Percentiles rank a stretch among this genome's conserved stretches.
Conservation (phyloP, 1,140 invertebrate genomes). For the Meloidogyne floridensis region DNA sequence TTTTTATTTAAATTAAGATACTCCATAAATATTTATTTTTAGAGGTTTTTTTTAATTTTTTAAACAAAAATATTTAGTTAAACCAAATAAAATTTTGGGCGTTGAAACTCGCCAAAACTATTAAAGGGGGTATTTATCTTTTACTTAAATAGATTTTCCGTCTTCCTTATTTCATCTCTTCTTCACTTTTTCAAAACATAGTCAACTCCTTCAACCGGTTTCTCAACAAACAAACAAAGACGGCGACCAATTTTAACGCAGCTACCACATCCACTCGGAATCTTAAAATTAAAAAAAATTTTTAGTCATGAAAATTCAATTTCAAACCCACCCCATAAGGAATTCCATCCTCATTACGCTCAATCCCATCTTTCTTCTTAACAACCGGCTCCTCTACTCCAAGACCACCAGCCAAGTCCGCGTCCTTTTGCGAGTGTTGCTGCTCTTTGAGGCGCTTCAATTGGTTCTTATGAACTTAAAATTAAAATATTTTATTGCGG, state of each 20-base stretch:
- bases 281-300: background rate
- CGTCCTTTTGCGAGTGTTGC: constrained; percentile 57
- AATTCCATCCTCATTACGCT: background rate
- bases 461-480: constrained; percentile 57
- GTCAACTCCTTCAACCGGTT: background rate
- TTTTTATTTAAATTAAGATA: too few relatives aligned
- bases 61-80: too few relatives aligned
- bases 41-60: too few relatives aligned
- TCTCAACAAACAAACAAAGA: background rate
- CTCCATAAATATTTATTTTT: too few relatives aligned
- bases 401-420: constrained; percentile 60
- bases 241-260: background rate
- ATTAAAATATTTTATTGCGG: background rate
- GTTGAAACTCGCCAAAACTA: too few relatives aligned
- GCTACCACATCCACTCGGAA: background rate
- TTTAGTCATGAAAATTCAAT: too few relatives aligned
- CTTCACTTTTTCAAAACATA: background rate
- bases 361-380: background rate
- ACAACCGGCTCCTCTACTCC: constrained; percentile 27
- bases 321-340: background rate
- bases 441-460: constrained; percentile 53
- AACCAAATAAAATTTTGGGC: too few relatives aligned
- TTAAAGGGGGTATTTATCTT: too few relatives aligned
- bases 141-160: background rate
- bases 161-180: too few relatives aligned